Evolutionary conservation across 2,797 vertebrate genomes (phyloP), one percentile per base, ranked within the genome.

Genomic region (Ceyx erithaca): DNA sequence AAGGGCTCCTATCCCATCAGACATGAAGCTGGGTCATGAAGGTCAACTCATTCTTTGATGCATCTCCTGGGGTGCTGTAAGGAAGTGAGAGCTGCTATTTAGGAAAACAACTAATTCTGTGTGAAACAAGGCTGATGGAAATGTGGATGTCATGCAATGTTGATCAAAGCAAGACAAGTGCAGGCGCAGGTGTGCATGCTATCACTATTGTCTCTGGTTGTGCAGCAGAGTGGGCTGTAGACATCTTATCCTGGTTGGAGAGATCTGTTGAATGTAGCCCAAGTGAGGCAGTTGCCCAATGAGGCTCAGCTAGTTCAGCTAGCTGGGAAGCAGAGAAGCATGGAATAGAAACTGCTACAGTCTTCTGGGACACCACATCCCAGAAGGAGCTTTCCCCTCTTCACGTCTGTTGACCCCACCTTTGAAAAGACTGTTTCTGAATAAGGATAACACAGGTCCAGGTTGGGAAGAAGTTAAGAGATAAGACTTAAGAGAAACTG

Each of bases 131-230:
- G 37, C 43, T 33, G 55, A 71, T 26, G 41, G 48, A 61, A 57
- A 58, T 10, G 40, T 25, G 26, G 63, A 22, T 25, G 54, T 26
- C 26, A 17, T 5, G 41, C 3, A 8, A 4, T 4, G n/a, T 4
- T 37, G 22, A 17, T 21, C 1, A 1, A 33, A 37, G 28, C n/a
- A 37, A 51, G 61, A 57, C 30, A 31, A 0, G 0, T 16, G n/a
- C 23, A 40, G 62, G 49, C 20, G 9, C 4, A 58, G 40, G 6
- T 12, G 37, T 26, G 9, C 15, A 5, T 20, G 8, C 7, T 48
- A 23, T 14, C 41, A n/a, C 54, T 23, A 1, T 4, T 54, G 51
- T 14, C 2, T 9, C 28, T 1, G 3, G 40, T n/a, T 0, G 1
- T 71, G 61, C 54, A 61, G 41, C 73, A 61, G 21, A 26, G 13